Evolutionary conservation across 2,113 vertebrate species (phyloP).

Genomic region (Halcyon senegalensis): DNA sequence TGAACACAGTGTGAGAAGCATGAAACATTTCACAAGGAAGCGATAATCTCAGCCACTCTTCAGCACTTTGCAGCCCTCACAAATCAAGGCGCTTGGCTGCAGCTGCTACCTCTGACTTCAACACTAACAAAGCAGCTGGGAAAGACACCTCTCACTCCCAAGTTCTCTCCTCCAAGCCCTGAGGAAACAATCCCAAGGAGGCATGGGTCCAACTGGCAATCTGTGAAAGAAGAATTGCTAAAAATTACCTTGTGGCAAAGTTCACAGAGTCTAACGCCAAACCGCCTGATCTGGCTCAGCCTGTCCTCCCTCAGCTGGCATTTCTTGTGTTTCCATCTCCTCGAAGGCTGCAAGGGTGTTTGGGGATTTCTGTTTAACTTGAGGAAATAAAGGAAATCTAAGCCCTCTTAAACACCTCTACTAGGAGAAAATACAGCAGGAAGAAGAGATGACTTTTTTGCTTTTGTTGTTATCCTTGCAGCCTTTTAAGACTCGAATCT

Average conservation of each 20-base stretch:
- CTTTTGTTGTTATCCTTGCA: neutral
- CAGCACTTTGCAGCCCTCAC: neutral
- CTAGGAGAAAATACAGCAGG: neutral
- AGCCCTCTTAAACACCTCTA: neutral
- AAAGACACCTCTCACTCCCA: neutral
- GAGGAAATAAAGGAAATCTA: neutral
- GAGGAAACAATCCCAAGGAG: neutral
- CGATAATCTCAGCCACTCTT: neutral
- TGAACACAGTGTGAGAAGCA: neutral
- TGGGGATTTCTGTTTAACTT: neutral
- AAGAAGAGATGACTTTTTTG: neutral
- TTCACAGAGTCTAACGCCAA: neutral
- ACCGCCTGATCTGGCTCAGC: accelerated
- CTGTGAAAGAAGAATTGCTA: neutral
- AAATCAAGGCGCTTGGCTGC: neutral
- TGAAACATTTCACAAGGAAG: neutral
- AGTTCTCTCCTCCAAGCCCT: neutral
- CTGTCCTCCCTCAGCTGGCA: neutral
- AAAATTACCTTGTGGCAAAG: neutral
- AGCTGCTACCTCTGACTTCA: neutral
- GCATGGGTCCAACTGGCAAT: neutral
- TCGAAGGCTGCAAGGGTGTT: neutral
- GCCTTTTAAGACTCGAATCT: neutral
- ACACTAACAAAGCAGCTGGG: neutral
- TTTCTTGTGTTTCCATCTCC: neutral